Conservation (phyloP, 2,797 vertebrate species). For the Crocidura indochinensis region DNA sequence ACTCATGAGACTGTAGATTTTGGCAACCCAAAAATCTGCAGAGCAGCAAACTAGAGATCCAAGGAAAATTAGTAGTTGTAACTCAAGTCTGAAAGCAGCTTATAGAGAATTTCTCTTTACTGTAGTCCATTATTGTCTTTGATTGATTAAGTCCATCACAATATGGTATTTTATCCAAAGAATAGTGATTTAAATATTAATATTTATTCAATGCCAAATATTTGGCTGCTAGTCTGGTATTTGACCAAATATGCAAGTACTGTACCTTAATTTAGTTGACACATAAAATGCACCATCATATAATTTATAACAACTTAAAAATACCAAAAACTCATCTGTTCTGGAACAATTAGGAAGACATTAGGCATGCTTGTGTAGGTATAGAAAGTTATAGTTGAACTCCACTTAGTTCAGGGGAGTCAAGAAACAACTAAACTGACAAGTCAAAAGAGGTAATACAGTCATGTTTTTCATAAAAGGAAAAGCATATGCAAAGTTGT, state of each 20-base stretch:
- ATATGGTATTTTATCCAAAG: background rate
- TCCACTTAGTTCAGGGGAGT: background rate
- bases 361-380: background rate
- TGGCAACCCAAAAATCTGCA: slow-evolving; percentile 3
- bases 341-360: background rate
- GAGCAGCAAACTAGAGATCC: background rate
- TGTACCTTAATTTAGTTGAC: background rate
- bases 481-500: background rate
- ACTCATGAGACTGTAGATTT: background rate
- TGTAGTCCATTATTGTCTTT: background rate
- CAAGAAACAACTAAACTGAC: background rate
- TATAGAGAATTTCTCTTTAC: slow-evolving; percentile 15
- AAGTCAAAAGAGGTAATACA: background rate
- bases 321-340: background rate
- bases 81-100: background rate
- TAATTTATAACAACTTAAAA: slow-evolving; percentile 24
- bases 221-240: background rate
- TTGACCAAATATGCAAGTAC: background rate
- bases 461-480: background rate
- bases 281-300: background rate
- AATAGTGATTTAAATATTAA: background rate
- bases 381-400: slow-evolving; percentile 22
- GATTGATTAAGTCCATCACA: background rate
- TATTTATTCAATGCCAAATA: background rate
- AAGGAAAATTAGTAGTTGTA: background rate